Percentiles rank a stretch among this genome's conserved stretches.
phyloP scores from a whole-genome alignment of 2,888 invertebrate genomes.

The Dynastes grantii region DNA sequence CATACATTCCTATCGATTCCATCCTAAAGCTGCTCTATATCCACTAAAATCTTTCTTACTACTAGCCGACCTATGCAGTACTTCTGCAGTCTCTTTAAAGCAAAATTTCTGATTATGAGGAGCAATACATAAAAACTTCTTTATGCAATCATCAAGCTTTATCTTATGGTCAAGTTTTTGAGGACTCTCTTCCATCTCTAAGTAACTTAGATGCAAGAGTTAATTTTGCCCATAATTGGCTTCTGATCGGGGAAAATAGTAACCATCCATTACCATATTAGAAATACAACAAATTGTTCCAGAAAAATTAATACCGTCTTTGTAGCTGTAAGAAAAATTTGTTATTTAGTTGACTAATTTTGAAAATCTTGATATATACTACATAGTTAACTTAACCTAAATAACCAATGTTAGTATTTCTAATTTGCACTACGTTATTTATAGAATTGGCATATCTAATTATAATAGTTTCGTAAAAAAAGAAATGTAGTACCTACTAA shows the following conservation, averaged over 20 bases:
- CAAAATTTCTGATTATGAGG: constrained; percentile 87
- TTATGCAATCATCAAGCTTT: constrained; percentile 85
- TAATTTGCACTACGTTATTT: constrained; percentile 48
- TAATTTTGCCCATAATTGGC: constrained; percentile 80
- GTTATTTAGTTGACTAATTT: background rate
- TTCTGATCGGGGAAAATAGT: constrained; percentile 75
- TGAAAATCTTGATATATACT: background rate
- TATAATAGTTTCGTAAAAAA: constrained; percentile 46
- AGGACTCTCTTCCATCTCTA: constrained; percentile 86
- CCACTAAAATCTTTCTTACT: constrained; percentile 84
- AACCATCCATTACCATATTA: constrained; percentile 68
- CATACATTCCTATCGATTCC: no score
- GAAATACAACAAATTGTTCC: constrained; percentile 16
- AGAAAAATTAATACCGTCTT: constrained; percentile 8
- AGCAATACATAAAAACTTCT: constrained; percentile 84
- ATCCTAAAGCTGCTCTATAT: constrained; percentile 82
- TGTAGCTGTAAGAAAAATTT: constrained; percentile 8
- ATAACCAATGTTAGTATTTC: constrained; percentile 44
- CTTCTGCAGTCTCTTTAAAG: constrained; percentile 82
- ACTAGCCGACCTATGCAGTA: constrained; percentile 82
- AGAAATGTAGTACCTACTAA: constrained; percentile 20
- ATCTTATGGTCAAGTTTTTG: constrained; percentile 83
- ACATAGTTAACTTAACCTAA: constrained; percentile 45
- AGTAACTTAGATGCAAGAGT: constrained; percentile 84
- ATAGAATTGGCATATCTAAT: constrained; percentile 48